Percentiles rank a stretch among this genome's conserved stretches.
These are phyloP conservation scores for Drosophila demipolita DNA, from an alignment of 2,888 invertebrate genomes.

Conservation along the genomic window DNA sequence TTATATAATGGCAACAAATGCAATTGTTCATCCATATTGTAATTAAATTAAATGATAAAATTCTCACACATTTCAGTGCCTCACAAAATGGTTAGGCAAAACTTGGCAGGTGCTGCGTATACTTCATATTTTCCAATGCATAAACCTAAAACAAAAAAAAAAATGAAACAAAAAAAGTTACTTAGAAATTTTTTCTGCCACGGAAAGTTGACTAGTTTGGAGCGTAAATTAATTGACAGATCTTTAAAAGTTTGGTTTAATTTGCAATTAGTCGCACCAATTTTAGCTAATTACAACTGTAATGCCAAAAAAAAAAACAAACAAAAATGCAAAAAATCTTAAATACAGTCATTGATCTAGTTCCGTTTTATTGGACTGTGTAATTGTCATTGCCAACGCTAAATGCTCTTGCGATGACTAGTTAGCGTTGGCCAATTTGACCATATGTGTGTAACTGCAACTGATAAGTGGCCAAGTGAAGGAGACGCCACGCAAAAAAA, in stretches of 20 bases:
- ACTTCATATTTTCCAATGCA: background rate
- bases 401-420: slow-evolving; percentile 14
- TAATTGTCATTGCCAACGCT: background rate
- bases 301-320: background rate
- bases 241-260: background rate
- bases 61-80: slow-evolving; percentile 4
- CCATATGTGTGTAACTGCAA: slow-evolving; percentile 14
- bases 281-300: slow-evolving; percentile 39
- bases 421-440: slow-evolving; percentile 50
- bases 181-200: background rate
- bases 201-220: background rate
- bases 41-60: slow-evolving; percentile 2
- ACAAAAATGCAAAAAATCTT: no score
- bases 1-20: slow-evolving; percentile 3
- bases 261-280: background rate
- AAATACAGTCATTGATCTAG: slow-evolving; percentile 66
- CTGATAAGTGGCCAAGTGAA: slow-evolving; percentile 18
- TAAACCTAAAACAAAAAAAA: background rate
- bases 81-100: no score
- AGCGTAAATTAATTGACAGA: background rate
- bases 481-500: background rate
- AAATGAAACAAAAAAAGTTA: background rate
- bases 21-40: slow-evolving; percentile 14
- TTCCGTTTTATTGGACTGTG: slow-evolving; percentile 53
- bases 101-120: background rate